Conservation (phyloP, 2,113 vertebrate genomes). For the Camelus dromedarius region DNA sequence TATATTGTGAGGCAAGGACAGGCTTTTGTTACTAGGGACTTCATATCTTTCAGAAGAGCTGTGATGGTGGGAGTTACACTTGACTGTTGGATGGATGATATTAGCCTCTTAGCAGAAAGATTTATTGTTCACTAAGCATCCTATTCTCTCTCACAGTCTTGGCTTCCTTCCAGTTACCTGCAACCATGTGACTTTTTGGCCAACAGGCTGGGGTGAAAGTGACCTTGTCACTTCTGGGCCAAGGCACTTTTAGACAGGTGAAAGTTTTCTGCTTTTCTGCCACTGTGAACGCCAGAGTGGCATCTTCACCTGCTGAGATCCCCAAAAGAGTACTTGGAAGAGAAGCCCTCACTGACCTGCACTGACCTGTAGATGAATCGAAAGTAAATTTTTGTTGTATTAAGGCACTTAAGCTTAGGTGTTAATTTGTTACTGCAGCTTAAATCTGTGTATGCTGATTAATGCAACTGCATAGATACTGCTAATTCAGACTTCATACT, state of each 20-base stretch:
- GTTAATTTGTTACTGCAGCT: neutral
- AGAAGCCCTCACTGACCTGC: neutral
- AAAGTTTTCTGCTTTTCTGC: neutral
- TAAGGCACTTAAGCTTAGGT: neutral
- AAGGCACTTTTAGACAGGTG: neutral
- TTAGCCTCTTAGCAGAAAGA: neutral
- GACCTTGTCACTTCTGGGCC: neutral
- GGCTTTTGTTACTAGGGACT: neutral
- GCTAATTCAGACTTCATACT: neutral
- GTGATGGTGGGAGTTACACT: neutral
- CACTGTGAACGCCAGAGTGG: neutral
- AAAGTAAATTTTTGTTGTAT: neutral
- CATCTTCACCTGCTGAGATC: neutral
- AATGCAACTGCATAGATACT: neutral
- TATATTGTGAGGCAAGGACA: constrained; percentile 12
- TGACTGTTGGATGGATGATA: neutral
- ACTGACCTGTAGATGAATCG: neutral
- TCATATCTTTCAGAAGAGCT: neutral
- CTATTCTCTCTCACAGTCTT: neutral
- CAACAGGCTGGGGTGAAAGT: neutral
- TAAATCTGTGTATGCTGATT: neutral
- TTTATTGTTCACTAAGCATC: neutral
- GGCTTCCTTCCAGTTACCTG: neutral
- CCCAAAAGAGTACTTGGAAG: neutral
- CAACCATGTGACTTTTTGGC: neutral